Conservation (phyloP, 2,888 invertebrate genomes). For the Cinara cedri region DNA sequence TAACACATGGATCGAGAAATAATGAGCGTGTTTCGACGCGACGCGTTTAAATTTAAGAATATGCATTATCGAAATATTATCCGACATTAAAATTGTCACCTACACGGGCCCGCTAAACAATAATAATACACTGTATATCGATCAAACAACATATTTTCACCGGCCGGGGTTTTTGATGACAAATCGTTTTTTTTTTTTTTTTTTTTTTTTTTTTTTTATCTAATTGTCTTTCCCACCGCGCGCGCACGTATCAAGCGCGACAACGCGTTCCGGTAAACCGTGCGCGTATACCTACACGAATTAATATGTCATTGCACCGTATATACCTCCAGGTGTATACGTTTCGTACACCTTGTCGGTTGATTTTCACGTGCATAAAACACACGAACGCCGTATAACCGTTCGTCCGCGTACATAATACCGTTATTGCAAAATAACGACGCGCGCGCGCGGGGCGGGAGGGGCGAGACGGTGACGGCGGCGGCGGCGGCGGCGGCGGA, state of each 20-base stretch:
- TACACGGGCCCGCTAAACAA: neutral
- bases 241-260: no score
- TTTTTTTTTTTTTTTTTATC: slow-evolving; percentile 7
- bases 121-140: slow-evolving; percentile 24
- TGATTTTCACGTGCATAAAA: slow-evolving; percentile 1
- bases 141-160: slow-evolving; percentile 28
- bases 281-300: no score
- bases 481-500: no score
- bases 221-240: slow-evolving; percentile 7
- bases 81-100: slow-evolving; percentile 31
- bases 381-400: neutral
- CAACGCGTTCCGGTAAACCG: neutral
- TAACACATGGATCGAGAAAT: no score
- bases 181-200: slow-evolving; percentile 32
- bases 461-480: no score
- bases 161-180: slow-evolving; percentile 17
- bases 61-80: slow-evolving; percentile 8
- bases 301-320: neutral
- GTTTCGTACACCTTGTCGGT: neutral
- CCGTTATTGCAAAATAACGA: neutral
- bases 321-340: no score
- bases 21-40: no score
- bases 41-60: neutral
- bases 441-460: no score
- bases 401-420: neutral